Conservation (phyloP, 2,797 vertebrate species). For the Sciurus carolinensis region DNA sequence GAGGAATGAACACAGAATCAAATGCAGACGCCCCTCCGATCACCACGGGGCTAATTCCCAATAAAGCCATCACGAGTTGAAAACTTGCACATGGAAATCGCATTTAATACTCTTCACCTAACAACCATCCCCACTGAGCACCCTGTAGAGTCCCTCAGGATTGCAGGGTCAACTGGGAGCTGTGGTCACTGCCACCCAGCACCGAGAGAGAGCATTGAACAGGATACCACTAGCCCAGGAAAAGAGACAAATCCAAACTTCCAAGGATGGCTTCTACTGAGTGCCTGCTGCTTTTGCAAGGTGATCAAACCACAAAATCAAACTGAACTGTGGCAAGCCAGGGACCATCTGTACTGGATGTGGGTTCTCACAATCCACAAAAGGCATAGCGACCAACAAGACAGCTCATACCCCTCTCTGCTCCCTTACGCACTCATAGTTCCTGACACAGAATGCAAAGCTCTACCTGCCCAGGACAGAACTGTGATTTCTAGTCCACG, state of each 20-base stretch:
- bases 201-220: not conserved
- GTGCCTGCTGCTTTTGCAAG: not conserved
- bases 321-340: not conserved
- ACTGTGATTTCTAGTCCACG: not conserved
- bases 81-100: not conserved
- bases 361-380: not conserved
- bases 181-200: not conserved
- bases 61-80: not conserved
- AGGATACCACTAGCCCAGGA: not conserved
- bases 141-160: accelerated
- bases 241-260: not conserved
- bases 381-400: not conserved
- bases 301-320: not conserved
- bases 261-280: not conserved
- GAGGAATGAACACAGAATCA: not conserved
- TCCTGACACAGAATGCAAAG: not conserved
- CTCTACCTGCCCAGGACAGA: not conserved
- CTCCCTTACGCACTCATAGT: not conserved
- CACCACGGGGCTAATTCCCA: too few relatives aligned
- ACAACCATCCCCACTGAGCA: not conserved
- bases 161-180: accelerated
- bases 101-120: too few relatives aligned
- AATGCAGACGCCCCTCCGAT: not conserved
- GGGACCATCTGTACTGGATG: not conserved
- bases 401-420: not conserved